Base-by-base conservation (phyloP, 2,797 vertebrate genomes). In the Vireo griseus region DNA sequence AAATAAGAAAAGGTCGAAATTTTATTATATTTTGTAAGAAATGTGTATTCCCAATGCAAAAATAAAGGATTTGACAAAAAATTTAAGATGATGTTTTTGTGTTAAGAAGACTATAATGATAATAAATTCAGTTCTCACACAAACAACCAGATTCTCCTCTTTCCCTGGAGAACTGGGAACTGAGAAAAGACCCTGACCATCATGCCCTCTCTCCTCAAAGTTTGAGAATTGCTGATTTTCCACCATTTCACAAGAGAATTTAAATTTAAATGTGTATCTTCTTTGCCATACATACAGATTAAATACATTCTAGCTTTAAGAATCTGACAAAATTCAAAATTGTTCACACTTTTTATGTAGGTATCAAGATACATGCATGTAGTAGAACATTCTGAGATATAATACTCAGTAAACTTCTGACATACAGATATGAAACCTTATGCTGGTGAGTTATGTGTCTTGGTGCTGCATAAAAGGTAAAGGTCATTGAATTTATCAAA, bases 81-180 rank as follows among this genome's bases (percentile, higher is more conserved):
- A 50, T 1, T 3, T 35, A 31, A 42, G 6, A 3, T 7, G 25
- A 65, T 0, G 0, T 11, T 62, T 54, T 75, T 29, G 1, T 51
- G 2, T 61, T 45, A 77, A 52, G 40, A 80, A 45, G 26, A 19
- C 3, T 37, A 28, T 15, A 58, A 48, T 17, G 3, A 5, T 39
- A 12, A 7, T 14, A 19, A 61, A 8, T 55, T 71, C 18, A 22
- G 3, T 59, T 67, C 6, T 86, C 11, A 37, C 18, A 62, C 6
- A 24, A 12, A n/a, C 2, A 42, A 50, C 9, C 4, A 76, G 20
- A 16, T 82, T 33, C 16, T 69, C 1, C 4, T 44, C 20, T 19
- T 25, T 6, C 3, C 20, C 51, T 51, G 25, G 3, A 82, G 3
- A 62, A 88, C 71, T 45, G 50, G 16, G 87, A 69, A 42, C 1